These are phyloP conservation scores for Drosophila asahinai DNA, from an alignment of 1,140 invertebrate species.

Conservation along the genomic window DNA sequence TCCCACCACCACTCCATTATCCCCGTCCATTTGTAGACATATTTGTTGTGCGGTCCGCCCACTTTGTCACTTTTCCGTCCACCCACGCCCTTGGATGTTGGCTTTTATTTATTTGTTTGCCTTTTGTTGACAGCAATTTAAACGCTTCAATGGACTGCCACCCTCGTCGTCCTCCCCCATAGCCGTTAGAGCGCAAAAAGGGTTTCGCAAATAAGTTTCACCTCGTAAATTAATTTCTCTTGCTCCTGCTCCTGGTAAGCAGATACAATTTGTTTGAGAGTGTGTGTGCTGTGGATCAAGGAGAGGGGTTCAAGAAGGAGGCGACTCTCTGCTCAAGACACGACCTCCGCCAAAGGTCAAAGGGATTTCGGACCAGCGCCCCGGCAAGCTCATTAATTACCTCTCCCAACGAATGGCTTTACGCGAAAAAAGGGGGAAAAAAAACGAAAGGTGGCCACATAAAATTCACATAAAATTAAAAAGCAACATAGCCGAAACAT, in stretches of 20 bases:
- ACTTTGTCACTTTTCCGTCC: conserved; percentile 55
- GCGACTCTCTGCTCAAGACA: conserved; percentile 32
- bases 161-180: conserved; percentile 2
- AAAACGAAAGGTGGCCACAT: conserved; percentile 22
- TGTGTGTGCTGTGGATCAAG: not conserved
- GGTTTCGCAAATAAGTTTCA: conserved; percentile 81
- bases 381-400: conserved; percentile 53
- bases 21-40: conserved; percentile 65
- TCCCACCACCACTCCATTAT: not conserved
- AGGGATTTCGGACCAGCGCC: conserved; percentile 20
- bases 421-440: not conserved
- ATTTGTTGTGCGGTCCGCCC: conserved; percentile 66
- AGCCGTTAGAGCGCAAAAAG: conserved; percentile 66
- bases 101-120: conserved; percentile 81
- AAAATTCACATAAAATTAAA: conserved; percentile 20
- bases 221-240: conserved; percentile 79
- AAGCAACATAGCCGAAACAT: conserved; percentile 13
- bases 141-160: conserved; percentile 76
- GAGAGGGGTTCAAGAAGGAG: not conserved
- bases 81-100: conserved; percentile 45
- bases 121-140: conserved; percentile 83
- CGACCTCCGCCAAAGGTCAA: conserved; percentile 58
- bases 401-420: conserved; percentile 12
- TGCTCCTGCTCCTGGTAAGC: conserved; percentile 33
- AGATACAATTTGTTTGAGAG: conserved; percentile 66